Evolutionary conservation across 2,888 invertebrate genomes (phyloP).

Genomic region (Lasioglossum vierecki): DNA sequence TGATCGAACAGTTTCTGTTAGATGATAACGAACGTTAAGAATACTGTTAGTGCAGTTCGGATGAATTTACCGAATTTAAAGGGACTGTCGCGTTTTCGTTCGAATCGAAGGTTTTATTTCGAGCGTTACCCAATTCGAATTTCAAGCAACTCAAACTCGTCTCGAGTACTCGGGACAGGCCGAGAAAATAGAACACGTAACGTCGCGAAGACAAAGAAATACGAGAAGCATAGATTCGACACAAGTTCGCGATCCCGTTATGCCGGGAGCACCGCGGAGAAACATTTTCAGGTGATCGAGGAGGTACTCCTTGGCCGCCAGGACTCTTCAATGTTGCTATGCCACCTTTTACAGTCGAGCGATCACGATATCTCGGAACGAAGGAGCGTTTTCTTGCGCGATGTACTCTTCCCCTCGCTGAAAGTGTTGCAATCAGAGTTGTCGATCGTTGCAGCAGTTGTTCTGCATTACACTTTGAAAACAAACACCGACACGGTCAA

Average conservation of each 20-base stretch:
- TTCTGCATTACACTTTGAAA: neutral
- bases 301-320: slow-evolving; percentile 53
- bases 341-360: slow-evolving; percentile 55
- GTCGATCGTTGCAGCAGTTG: slow-evolving; percentile 1
- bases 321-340: slow-evolving; percentile 55
- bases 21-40: neutral
- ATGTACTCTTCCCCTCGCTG: slow-evolving; percentile 7
- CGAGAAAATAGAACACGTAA: slow-evolving; percentile 25
- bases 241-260: slow-evolving; percentile 75
- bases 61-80: neutral
- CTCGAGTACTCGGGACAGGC: neutral
- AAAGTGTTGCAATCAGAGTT: slow-evolving; percentile 9
- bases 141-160: neutral
- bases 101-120: neutral
- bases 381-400: slow-evolving; percentile 17
- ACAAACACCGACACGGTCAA: neutral
- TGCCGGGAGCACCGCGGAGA: slow-evolving; percentile 60
- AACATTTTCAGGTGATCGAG: slow-evolving; percentile 70
- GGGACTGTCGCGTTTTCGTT: neutral
- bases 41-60: neutral
- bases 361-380: slow-evolving; percentile 30
- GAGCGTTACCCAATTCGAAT: slow-evolving; percentile 1
- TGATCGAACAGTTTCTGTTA: neutral
- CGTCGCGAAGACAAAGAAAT: slow-evolving; percentile 64
- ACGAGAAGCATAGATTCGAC: slow-evolving; percentile 69